Percentiles rank a stretch among this genome's conserved stretches.
phyloP scores from a whole-genome alignment of 2,797 vertebrate species.

The Artibeus jamaicensis region DNA sequence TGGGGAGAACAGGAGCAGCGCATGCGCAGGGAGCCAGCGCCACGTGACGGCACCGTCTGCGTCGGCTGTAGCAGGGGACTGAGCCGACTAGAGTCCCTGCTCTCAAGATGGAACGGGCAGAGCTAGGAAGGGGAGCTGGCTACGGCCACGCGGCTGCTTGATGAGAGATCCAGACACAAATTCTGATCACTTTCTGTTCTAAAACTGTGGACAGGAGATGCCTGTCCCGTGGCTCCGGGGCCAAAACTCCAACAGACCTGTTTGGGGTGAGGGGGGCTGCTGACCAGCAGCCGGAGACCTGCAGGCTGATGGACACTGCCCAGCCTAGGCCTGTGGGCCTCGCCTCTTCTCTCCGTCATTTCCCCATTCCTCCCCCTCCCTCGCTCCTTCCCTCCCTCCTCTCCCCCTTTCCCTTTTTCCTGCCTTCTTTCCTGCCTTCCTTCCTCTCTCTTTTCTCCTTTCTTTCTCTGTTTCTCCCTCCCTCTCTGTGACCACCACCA shows the following conservation, averaged over 20 bases:
- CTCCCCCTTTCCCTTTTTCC: no score
- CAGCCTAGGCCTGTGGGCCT: not conserved
- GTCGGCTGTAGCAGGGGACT: accelerated
- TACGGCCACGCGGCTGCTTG: not conserved
- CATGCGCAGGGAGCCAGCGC: accelerated
- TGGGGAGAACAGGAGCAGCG: not conserved
- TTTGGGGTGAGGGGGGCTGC: not conserved
- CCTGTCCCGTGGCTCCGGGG: not conserved
- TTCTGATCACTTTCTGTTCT: not conserved
- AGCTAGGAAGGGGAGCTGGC: not conserved
- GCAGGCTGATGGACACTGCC: not conserved
- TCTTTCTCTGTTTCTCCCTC: not conserved
- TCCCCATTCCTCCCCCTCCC: no score
- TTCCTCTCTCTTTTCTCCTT: not conserved
- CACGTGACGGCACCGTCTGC: accelerated
- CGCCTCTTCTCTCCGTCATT: not conserved
- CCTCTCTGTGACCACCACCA: not conserved
- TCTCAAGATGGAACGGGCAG: not conserved
- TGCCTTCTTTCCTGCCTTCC: accelerated
- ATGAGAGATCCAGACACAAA: not conserved
- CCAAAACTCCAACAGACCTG: not conserved
- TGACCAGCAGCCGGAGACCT: not conserved
- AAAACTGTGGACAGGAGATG: not conserved
- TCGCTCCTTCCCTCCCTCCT: not conserved
- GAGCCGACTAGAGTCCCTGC: not conserved